A percentile compares a stretch with the other conserved stretches of the same genome.
Evolutionary conservation across 2,113 vertebrate species (phyloP).

Genomic region (Passer domesticus): DNA sequence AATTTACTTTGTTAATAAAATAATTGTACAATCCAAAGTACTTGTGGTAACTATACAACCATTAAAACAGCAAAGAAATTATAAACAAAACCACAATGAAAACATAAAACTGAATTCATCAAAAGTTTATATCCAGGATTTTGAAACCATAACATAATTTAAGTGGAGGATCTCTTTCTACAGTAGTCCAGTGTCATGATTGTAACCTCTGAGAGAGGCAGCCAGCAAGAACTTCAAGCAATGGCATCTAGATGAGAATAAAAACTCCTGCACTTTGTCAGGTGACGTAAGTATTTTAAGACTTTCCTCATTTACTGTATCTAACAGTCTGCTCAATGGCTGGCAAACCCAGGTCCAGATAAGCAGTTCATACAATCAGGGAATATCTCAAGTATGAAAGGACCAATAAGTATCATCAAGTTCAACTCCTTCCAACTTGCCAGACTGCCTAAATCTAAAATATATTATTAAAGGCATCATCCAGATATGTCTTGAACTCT

Average conservation of each 20-base stretch:
- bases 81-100: not conserved
- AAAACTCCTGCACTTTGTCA: not conserved
- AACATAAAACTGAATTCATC: not conserved
- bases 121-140: not conserved
- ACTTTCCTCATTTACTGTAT: not conserved
- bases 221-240: not conserved
- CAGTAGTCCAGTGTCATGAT: not conserved
- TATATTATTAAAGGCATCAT: no score
- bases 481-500: not conserved
- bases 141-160: not conserved
- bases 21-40: not conserved
- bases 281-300: not conserved
- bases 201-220: not conserved
- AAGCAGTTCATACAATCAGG: not conserved
- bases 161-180: not conserved
- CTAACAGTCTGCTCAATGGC: not conserved
- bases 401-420: accelerated
- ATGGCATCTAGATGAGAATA: not conserved
- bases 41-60: not conserved
- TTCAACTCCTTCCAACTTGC: not conserved
- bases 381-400: not conserved
- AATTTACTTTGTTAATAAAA: not conserved
- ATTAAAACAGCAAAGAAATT: not conserved
- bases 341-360: not conserved
- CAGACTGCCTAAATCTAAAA: not conserved